These are phyloP conservation scores for Dione vanillae DNA, from an alignment of 2,888 invertebrate species.

Conservation along the genomic window DNA sequence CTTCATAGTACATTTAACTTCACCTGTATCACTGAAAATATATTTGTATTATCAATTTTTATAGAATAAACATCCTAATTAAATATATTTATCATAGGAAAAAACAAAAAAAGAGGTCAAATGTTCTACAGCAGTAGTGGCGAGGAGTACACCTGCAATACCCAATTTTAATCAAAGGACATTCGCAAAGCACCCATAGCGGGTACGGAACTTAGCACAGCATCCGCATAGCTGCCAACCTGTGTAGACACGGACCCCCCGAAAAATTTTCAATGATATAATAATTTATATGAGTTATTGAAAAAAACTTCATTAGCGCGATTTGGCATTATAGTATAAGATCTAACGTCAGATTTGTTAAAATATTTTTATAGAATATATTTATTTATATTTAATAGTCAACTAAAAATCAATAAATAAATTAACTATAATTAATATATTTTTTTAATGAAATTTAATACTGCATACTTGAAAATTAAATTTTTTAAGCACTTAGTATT, in stretches of 20 bases:
- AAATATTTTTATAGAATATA: background rate
- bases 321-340: conserved; percentile 3
- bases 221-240: conserved; percentile 33
- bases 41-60: too few relatives aligned
- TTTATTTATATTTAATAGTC: too few relatives aligned
- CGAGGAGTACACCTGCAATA: conserved; percentile 6
- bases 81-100: too few relatives aligned
- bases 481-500: too few relatives aligned
- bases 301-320: conserved; percentile 6
- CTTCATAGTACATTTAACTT: too few relatives aligned
- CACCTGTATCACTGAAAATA: too few relatives aligned
- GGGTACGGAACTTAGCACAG: conserved; percentile 34
- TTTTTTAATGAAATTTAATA: too few relatives aligned
- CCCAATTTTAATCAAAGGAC: background rate
- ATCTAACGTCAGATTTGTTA: background rate
- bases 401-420: too few relatives aligned
- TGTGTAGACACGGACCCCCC: conserved; percentile 42
- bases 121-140: conserved; percentile 31
- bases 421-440: too few relatives aligned
- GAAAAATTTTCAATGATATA: conserved; percentile 48
- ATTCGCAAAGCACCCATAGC: background rate
- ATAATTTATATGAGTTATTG: conserved; percentile 42
- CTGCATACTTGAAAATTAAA: too few relatives aligned
- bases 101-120: conserved; percentile 10
- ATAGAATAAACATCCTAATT: too few relatives aligned